A percentile compares a stretch with the other conserved stretches of the same genome.
These are phyloP conservation scores for Capreolus pygargus DNA, from an alignment of 2,113 vertebrate genomes.

Conservation along the genomic window DNA sequence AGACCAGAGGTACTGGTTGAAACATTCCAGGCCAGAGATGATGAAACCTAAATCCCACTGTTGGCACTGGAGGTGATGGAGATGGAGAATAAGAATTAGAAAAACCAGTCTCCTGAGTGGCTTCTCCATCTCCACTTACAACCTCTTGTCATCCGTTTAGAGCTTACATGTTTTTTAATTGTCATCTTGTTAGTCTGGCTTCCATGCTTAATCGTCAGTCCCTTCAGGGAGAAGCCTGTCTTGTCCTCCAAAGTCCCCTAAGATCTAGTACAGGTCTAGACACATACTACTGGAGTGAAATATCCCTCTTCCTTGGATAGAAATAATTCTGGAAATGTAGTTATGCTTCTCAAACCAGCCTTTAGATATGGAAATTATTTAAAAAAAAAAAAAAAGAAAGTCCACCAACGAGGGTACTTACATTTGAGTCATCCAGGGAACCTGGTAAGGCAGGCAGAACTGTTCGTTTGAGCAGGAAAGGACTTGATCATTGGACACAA, in stretches of 20 bases:
- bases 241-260: neutral
- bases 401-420: rapidly evolving
- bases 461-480: neutral
- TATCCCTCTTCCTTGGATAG: neutral
- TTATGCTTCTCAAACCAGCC: neutral
- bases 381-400: neutral
- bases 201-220: neutral
- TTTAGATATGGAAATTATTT: neutral
- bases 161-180: neutral
- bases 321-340: neutral
- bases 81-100: neutral
- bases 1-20: neutral
- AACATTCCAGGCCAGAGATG: neutral
- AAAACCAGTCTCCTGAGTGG: neutral
- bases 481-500: neutral
- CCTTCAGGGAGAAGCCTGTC: neutral
- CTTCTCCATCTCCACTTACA: neutral
- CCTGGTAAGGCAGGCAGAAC: neutral
- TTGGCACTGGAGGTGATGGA: rapidly evolving
- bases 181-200: neutral
- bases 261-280: neutral
- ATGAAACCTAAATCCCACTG: neutral
- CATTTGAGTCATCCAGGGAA: neutral
- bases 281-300: neutral
- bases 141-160: neutral